phyloP scores from a whole-genome alignment of 2,113 vertebrate species.

The Pandion haliaetus region DNA sequence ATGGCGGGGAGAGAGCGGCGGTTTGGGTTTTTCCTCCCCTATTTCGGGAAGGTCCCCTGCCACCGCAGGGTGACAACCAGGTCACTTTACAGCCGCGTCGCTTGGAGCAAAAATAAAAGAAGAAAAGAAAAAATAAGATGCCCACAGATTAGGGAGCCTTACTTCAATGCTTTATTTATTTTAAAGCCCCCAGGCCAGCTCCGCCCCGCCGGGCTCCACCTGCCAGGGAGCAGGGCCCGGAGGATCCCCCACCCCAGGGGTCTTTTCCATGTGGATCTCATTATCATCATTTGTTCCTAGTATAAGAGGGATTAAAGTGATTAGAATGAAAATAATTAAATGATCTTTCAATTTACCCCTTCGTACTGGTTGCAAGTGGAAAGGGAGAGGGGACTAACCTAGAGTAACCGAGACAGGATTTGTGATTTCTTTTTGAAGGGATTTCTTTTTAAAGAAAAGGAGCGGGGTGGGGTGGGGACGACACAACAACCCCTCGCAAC shows the following conservation, averaged over 20 bases:
- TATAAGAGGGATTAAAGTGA: neutral
- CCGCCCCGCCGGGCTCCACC: neutral
- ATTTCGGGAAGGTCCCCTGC: neutral
- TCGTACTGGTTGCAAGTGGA: neutral
- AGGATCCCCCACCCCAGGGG: neutral
- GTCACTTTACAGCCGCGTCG: neutral
- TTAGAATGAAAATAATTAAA: slow-evolving; percentile 39
- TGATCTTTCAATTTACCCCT: neutral
- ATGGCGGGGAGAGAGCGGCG: fast-evolving
- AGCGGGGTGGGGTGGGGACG: fast-evolving
- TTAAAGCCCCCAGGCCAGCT: neutral
- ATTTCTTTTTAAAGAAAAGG: neutral
- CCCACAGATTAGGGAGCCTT: fast-evolving
- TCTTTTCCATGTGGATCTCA: neutral
- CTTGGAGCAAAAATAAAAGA: neutral
- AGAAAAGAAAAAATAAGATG: neutral
- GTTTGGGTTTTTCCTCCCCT: fast-evolving
- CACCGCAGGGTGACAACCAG: too few species aligned
- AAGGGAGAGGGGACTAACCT: neutral
- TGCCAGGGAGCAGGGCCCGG: neutral
- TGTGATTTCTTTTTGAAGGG: neutral
- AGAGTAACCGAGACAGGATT: too few species aligned
- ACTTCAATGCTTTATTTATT: too few species aligned
- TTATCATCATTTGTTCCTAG: slow-evolving; percentile 22
- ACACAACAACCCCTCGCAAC: neutral